phyloP scores from a whole-genome alignment of 2,888 invertebrate species.

The Pyrochroa serraticornis region DNA sequence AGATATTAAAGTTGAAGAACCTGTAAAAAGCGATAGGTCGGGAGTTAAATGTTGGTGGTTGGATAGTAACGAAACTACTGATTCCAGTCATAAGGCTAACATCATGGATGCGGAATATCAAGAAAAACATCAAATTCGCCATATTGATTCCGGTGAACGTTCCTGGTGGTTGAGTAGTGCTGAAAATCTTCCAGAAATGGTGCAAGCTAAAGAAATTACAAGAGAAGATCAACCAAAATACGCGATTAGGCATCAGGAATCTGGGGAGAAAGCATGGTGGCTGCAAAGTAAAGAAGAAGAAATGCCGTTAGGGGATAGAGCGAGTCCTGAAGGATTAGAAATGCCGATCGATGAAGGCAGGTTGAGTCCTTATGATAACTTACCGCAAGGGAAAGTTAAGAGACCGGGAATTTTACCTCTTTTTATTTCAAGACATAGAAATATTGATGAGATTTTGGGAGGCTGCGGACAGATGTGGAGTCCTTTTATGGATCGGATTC shows the following conservation, averaged over 20 bases:
- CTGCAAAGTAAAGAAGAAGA: slow-evolving; percentile 56
- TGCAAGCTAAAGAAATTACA: slow-evolving; percentile 31
- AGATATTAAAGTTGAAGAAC: slow-evolving; percentile 58
- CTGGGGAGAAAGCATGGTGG: slow-evolving; percentile 64
- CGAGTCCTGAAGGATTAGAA: slow-evolving; percentile 80
- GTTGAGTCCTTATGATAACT: slow-evolving; percentile 75
- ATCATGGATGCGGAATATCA: slow-evolving; percentile 63
- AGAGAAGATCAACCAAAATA: slow-evolving; percentile 39
- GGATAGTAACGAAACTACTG: slow-evolving; percentile 38
- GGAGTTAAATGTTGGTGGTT: slow-evolving; percentile 57
- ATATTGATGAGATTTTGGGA: slow-evolving; percentile 90
- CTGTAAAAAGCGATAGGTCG: slow-evolving; percentile 41
- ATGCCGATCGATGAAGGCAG: slow-evolving; percentile 59
- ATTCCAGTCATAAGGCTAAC: slow-evolving; percentile 31
- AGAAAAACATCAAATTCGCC: slow-evolving; percentile 64
- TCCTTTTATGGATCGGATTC: slow-evolving; percentile 67
- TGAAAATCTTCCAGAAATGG: slow-evolving; percentile 53
- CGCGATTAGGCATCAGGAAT: slow-evolving; percentile 59
- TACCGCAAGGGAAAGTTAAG: slow-evolving; percentile 52
- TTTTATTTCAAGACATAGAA: slow-evolving; percentile 84
- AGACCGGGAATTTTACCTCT: slow-evolving; percentile 59
- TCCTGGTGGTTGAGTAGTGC: slow-evolving; percentile 70
- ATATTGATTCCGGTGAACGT: slow-evolving; percentile 72
- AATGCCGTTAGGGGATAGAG: slow-evolving; percentile 72
- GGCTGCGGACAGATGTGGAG: slow-evolving; percentile 65